Base-by-base conservation (phyloP, 2,888 invertebrate species). In the Dromius quadrimaculatus region DNA sequence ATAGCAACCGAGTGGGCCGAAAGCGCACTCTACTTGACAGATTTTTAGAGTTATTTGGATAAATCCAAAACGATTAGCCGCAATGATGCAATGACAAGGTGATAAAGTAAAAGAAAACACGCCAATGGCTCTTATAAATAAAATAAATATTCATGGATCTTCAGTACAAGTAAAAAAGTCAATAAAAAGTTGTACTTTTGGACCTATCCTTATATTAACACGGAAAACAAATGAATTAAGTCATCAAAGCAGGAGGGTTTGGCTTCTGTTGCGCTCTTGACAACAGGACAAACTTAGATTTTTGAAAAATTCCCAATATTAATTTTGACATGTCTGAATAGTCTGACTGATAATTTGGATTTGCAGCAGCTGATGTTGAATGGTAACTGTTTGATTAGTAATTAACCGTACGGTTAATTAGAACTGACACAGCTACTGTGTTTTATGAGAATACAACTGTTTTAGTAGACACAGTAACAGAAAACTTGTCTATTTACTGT, bases 361-460 rank as follows among this genome's bases (percentile, higher is more conserved):
- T 38, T n/a, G n/a, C n/a, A n/a, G n/a, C n/a, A n/a, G n/a, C n/a
- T n/a, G n/a, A n/a, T n/a, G n/a, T 38, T 38, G 38, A 5, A 2
- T 38, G 38, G 13, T 54, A 54, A 54, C 50, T 54, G 50, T 54
- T 54, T 54, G 50, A 54, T 54, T 54, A 28, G 50, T 54, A 28
- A 54, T 54, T 54, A 54, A 54, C 50, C 13, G 28, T 54, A 54
- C 50, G 32, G 15, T 54, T 54, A 54, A 54, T 54, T 54, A 54
- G 50, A 28, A 54, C 50, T 54, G 17, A 28, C 28, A 15, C 28
- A 15, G 50, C 50, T 5, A 15, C 32, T 11, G 50, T 54, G 50
- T 54, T 54, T 54, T 54, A 54, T 54, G 50, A 54, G 50, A 5
- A 11, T 47, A 13, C 32, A 54, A 28, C 50, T 28, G 50, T 54